These are phyloP conservation scores for Meriones unguiculatus DNA, from an alignment of 2,113 vertebrate genomes.

Conservation along the genomic window DNA sequence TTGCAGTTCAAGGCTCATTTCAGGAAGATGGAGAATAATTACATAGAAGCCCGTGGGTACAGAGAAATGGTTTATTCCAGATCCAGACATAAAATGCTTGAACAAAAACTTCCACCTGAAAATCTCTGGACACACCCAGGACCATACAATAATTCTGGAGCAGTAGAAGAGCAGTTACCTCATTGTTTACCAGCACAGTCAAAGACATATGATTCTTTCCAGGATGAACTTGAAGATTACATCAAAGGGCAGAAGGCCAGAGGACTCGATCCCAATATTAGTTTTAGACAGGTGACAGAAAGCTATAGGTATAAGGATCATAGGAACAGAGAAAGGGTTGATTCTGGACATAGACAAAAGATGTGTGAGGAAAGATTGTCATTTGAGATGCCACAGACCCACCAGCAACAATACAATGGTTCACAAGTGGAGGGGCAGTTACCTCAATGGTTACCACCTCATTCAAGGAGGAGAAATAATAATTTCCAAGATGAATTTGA, in stretches of 20 bases:
- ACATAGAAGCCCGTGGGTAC: conserved; percentile 48
- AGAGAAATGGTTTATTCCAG: conserved; percentile 59
- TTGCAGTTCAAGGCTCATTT: conserved; percentile 82
- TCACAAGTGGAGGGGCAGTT: conserved; percentile 49
- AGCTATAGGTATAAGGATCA: conserved; percentile 59
- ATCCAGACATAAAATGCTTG: conserved; percentile 28
- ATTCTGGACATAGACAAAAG: conserved; percentile 33
- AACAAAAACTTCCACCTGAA: conserved; percentile 59
- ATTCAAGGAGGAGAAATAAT: conserved; percentile 83
- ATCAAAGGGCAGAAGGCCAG: conserved; percentile 90
- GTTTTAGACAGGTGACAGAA: conserved; percentile 76
- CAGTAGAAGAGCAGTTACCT: conserved; percentile 50
- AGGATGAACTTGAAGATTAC: conserved; percentile 85
- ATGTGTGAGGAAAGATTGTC: conserved; percentile 57
- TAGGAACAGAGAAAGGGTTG: conserved; percentile 58
- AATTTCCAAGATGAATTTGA: conserved; percentile 91
- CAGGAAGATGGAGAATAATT: conserved; percentile 73
- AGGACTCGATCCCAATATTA: conserved; percentile 86
- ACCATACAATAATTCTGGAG: conserved; percentile 56
- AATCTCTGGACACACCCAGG: conserved; percentile 56
- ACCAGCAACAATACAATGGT: conserved; percentile 49
- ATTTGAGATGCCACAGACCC: conserved; percentile 59
- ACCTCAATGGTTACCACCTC: conserved; percentile 50
- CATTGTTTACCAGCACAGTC: conserved; percentile 65
- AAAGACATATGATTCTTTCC: conserved; percentile 87